Evolutionary conservation across 1,140 invertebrate genomes (phyloP), one percentile per base, ranked within the genome.

Genomic region (Zaprionus camerounensis): DNA sequence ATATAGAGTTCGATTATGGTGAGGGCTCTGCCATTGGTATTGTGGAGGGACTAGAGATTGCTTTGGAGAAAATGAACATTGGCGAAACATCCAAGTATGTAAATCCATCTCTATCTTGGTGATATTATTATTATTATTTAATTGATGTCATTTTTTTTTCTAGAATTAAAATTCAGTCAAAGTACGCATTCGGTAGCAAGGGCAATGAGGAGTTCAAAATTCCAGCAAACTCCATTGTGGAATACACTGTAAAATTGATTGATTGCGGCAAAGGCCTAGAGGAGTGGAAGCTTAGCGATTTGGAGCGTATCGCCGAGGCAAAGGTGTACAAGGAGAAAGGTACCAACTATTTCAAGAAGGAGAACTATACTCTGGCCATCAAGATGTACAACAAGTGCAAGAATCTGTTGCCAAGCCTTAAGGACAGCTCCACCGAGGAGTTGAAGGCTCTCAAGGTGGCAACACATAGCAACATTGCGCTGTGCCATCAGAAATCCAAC

Each of bases 271-370:
- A 97, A 34, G 85, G 94, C 0, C 95, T 96, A 81, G 96, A 97
- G 76, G 92, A 93, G n/a, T 99, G 97, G 97, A 95, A 96, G 34
- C 94, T 99, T 93, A 96, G 97, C 69, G 94, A 93, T 15, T 91
- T 94, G 6, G 96, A 99, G 91, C 97, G 97, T 91, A 80, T 99
- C 17, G 96, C 97, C 64, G 96, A 97, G 82, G 96, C 97, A 1
- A 96, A 96, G 92, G 93, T 96, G 5, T 96, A 95, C 49, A 99
- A 99, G 94, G 96, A 97, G 58, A 98, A 97, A 93, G 98, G 98
- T 58, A 99, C 97, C 0, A 94, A 95, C 44, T 99, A 97, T 92
- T 99, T 99, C 82, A 98, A 98, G 92, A 93, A 94, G 3, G 95
- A 94, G 59, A 97, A 98, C 90, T 96, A 95, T 80, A 92, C 93